phyloP scores from a whole-genome alignment of 2,113 vertebrate genomes.

The Megaleporinus macrocephalus region DNA sequence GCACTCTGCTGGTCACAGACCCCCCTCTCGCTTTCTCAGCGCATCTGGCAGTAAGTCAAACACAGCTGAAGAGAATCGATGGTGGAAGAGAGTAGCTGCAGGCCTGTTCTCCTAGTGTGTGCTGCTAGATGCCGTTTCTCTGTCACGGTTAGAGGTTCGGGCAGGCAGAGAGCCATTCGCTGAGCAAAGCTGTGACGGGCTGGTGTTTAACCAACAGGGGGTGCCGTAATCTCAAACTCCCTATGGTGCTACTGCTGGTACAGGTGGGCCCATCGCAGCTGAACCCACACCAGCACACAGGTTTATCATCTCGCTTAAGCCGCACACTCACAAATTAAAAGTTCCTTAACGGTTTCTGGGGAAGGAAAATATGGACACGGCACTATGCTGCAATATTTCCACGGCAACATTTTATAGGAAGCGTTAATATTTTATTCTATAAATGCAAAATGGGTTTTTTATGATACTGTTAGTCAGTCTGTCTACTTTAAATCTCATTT shows the following conservation, averaged over 20 bases:
- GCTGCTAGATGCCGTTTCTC: slow-evolving; percentile 59
- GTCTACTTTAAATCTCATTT: no score
- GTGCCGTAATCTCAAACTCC: slow-evolving; percentile 68
- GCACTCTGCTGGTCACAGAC: slow-evolving; percentile 1
- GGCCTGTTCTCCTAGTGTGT: slow-evolving; percentile 26
- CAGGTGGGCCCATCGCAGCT: slow-evolving; percentile 28
- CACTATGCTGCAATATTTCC: no score
- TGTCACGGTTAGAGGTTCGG: slow-evolving; percentile 55
- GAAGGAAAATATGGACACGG: no score
- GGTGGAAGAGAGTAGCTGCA: slow-evolving; percentile 63
- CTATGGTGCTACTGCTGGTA: slow-evolving; percentile 20
- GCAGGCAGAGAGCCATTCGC: slow-evolving; percentile 13
- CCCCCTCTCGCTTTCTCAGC: neutral
- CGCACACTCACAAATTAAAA: neutral
- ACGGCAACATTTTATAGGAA: no score
- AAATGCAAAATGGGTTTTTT: no score
- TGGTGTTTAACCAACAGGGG: slow-evolving; percentile 70
- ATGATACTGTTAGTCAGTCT: no score
- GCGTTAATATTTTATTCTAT: no score
- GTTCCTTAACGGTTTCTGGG: neutral
- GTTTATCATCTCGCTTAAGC: neutral
- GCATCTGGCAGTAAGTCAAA: slow-evolving; percentile 63
- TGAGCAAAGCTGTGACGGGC: slow-evolving; percentile 54
- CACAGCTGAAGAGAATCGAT: slow-evolving; percentile 64
- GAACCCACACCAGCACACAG: neutral